Percentiles rank a stretch among this genome's conserved stretches.
Evolutionary conservation across 2,888 invertebrate species (phyloP).

Genomic region (Julus scandinavius): DNA sequence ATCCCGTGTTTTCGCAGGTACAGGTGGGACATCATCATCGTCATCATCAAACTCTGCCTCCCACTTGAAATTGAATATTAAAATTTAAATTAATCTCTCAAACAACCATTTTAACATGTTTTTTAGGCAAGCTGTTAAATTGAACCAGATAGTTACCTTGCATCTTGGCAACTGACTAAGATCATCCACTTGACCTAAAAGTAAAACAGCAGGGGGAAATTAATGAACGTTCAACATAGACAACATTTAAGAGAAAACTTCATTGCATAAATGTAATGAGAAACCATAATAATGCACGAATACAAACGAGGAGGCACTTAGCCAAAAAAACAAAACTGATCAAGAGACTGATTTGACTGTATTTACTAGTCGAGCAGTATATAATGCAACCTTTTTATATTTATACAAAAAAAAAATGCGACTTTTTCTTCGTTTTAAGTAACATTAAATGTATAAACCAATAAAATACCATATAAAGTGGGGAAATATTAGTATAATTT

Average conservation of each 20-base stretch:
- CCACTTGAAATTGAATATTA: constrained; percentile 26
- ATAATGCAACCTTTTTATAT: too few species aligned
- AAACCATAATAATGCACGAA: constrained; percentile 12
- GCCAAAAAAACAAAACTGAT: not conserved
- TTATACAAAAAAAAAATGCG: too few species aligned
- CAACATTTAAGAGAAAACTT: not conserved
- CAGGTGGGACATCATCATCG: constrained; percentile 54
- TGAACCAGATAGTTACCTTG: constrained; percentile 35
- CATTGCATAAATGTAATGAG: not conserved
- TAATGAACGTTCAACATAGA: not conserved
- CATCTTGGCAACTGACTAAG: constrained; percentile 19
- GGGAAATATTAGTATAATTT: too few species aligned
- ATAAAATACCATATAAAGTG: too few species aligned
- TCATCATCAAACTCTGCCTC: constrained; percentile 30
- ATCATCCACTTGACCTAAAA: constrained; percentile 4
- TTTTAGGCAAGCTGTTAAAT: too few species aligned
- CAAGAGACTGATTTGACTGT: not conserved
- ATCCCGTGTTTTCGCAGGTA: constrained; percentile 58
- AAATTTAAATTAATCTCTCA: not conserved
- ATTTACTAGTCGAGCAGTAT: too few species aligned
- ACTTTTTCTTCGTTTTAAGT: too few species aligned
- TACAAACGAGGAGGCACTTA: not conserved
- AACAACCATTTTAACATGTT: too few species aligned
- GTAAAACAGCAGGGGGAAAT: not conserved
- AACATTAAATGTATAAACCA: too few species aligned